Evolutionary conservation across 2,888 invertebrate species (phyloP).

Genomic region (Apotomis turbidana): DNA sequence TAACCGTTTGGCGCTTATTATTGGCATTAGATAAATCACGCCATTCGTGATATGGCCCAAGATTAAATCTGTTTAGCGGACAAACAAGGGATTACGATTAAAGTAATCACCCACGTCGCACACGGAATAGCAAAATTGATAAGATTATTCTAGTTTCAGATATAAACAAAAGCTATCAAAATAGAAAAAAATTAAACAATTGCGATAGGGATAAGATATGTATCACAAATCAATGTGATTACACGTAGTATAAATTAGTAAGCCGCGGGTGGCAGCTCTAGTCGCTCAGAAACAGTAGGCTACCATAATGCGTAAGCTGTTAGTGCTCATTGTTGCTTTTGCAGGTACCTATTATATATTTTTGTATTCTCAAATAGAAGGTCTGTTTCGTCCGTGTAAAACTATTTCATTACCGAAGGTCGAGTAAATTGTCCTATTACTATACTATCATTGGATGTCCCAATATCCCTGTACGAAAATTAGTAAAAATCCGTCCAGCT

Average conservation of each 20-base stretch:
- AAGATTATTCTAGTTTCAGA: not conserved
- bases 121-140: conserved; percentile 19
- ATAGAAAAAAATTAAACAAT: not conserved
- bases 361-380: too few relatives aligned
- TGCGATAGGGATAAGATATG: conserved; percentile 12
- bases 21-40: not conserved
- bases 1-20: not conserved
- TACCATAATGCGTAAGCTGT: conserved; percentile 11
- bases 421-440: too few relatives aligned
- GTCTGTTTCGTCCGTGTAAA: too few relatives aligned
- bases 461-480: too few relatives aligned
- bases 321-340: conserved; percentile 16
- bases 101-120: not conserved
- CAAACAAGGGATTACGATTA: conserved; percentile 3
- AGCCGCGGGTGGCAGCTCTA: not conserved
- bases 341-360: conserved; percentile 5
- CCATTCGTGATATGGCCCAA: conserved; percentile 7
- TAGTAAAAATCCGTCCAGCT: too few relatives aligned
- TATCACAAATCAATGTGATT: conserved; percentile 15
- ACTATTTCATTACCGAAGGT: too few relatives aligned
- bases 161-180: too few relatives aligned
- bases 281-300: not conserved
- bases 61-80: not conserved
- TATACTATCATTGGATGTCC: too few relatives aligned
- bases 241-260: conserved; percentile 12